A percentile compares a stretch with the other conserved stretches of the same genome.
These are phyloP conservation scores for Metopia argyrocephala DNA, from an alignment of 2,888 invertebrate species.

Conservation along the genomic window DNA sequence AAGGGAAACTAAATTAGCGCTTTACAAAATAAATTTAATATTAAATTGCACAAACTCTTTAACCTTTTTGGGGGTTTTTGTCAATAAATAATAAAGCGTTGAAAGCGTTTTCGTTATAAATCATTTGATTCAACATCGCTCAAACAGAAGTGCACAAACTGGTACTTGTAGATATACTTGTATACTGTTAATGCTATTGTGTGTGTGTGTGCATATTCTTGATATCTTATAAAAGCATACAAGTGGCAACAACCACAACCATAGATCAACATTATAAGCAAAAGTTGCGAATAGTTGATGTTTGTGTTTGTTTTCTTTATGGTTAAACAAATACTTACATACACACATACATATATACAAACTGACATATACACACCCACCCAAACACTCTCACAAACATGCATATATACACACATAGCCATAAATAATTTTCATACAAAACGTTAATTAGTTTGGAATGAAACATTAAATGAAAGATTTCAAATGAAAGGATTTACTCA, in stretches of 20 bases:
- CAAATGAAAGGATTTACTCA: background rate
- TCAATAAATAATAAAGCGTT: conserved; percentile 24
- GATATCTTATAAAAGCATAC: background rate
- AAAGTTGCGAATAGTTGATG: conserved; percentile 46
- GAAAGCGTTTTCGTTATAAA: conserved; percentile 17
- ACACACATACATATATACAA: background rate
- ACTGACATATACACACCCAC: background rate
- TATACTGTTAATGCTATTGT: background rate
- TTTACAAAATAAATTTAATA: background rate
- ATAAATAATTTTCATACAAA: conserved; percentile 28
- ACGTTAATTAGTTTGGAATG: conserved; percentile 32
- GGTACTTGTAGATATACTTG: background rate
- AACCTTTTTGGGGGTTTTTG: background rate
- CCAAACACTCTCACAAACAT: background rate
- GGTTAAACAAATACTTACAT: background rate
- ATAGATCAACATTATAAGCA: conserved; percentile 49
- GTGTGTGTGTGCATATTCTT: background rate
- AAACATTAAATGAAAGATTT: conserved; percentile 39
- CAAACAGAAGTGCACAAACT: background rate
- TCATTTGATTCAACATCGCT: conserved; percentile 15
- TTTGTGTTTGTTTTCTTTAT: conserved; percentile 34
- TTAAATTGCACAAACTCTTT: conserved; percentile 2
- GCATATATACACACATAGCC: background rate
- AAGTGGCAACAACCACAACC: conserved; percentile 35
- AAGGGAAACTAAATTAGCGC: background rate